Base-by-base conservation (phyloP, 2,797 vertebrate species). In the Alectoris magna region DNA sequence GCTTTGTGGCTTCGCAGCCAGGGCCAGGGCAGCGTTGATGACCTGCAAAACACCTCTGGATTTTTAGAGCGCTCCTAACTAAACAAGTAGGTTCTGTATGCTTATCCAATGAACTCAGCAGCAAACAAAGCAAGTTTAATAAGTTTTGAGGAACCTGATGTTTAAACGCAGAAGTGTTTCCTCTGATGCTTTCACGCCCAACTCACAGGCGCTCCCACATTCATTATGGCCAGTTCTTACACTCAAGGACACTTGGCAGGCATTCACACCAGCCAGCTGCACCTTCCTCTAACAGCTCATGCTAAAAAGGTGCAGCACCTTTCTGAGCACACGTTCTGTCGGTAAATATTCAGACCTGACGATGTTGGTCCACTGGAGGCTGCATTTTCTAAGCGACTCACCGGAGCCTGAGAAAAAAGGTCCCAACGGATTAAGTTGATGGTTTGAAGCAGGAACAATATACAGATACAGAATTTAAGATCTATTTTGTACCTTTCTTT, bases 21-120 rank as follows among this genome's bases (percentile, higher is more conserved):
- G 98, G 96, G 98, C 99, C 95, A 99, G 96, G 1, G 99, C 99
- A 72, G 99, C 99, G 94, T 99, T 99, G 97, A 99, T 99, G 96
- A 99, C 99, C 99, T 99, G 98, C 6, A 96, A 97, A 88, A 95
- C 44, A 97, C 11, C 78, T 58, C 83, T 14, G 48, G 19, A 71
- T 59, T 62, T 86, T 96, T 80, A 96, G 23, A 94, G 78, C 9
- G 80, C 8, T 46, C 70, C 63, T 70, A 80, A 53, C 0, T 0
- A 74, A 34, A 75, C 13, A 38, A 87, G 84, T 74, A 17, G 36
- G 17, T 77, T 38, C 56, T 41, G 1, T 44, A 39, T 22, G 29
- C 69, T 71, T 88, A 75, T 14, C 10, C 64, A 56, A 53, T 23
- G 44, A 48, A 85, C 71, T 72, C 79, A 66, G 69, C 31, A 64